Conservation (phyloP, 2,113 vertebrate species). For the Cebidichthys violaceus region DNA sequence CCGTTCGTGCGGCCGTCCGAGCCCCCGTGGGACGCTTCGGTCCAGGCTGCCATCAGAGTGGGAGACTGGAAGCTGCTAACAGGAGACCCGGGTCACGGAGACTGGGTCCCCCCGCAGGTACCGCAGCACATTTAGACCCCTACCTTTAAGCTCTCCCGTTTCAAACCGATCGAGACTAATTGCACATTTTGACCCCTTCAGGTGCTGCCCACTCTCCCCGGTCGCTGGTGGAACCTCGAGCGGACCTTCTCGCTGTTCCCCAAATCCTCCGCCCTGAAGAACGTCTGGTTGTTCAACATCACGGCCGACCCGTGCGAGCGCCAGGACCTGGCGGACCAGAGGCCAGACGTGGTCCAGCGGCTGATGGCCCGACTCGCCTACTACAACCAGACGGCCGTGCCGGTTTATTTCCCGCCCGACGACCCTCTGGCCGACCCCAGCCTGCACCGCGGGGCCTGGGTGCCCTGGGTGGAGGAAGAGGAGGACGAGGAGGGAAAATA, state of each 20-base stretch:
- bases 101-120: conserved; percentile 95
- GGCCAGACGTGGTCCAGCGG: conserved; percentile 87
- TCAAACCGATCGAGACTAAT: neutral
- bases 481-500: conserved; percentile 77
- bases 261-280: conserved; percentile 66
- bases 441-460: conserved; percentile 90
- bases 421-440: conserved; percentile 91
- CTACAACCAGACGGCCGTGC: conserved; percentile 92
- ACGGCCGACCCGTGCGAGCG: conserved; percentile 92
- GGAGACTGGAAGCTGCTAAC: conserved; percentile 97
- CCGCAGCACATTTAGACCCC: conserved; percentile 17
- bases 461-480: conserved; percentile 89
- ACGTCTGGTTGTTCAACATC: conserved; percentile 96
- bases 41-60: conserved; percentile 93
- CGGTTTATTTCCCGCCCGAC: conserved; percentile 91
- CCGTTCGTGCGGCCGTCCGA: neutral
- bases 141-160: no score
- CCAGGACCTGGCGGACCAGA: conserved; percentile 85
- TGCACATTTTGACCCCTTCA: conserved; percentile 72
- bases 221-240: conserved; percentile 97
- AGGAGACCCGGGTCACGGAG: conserved; percentile 92
- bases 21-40: conserved; percentile 89
- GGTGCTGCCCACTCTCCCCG: conserved; percentile 88
- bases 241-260: conserved; percentile 68
- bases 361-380: conserved; percentile 87